These are phyloP conservation scores for Aurelia aurita DNA, from an alignment of 30 jellyfish, hydroid and myxozoan genomes.

Conservation along the genomic window DNA sequence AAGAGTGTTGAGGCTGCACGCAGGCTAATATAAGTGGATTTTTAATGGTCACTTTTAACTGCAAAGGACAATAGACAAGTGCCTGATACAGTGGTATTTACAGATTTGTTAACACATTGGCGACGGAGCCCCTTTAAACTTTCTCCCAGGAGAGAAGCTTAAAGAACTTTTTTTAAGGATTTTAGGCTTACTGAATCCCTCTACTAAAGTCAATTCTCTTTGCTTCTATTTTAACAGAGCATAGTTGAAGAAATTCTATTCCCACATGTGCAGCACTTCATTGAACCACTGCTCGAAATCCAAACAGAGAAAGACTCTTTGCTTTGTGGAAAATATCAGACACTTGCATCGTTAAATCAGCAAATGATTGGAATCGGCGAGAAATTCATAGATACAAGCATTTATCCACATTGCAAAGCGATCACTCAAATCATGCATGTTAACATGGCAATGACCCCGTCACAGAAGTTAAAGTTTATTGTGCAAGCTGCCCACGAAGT, in stretches of 20 bases:
- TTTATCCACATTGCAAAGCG: constrained; percentile 73
- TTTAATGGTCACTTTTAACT: too few species aligned
- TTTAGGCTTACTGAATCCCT: too few species aligned
- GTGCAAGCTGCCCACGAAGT: constrained; percentile 70
- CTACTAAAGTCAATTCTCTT: background rate
- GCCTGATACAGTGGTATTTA: too few species aligned
- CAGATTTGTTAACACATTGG: too few species aligned
- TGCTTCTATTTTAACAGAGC: constrained; percentile 16
- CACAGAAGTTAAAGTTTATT: constrained; percentile 61
- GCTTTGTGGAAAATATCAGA: constrained; percentile 35
- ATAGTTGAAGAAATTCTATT: constrained; percentile 63
- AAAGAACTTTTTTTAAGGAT: too few species aligned
- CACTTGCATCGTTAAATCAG: constrained; percentile 36
- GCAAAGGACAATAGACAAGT: too few species aligned
- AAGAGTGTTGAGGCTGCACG: too few species aligned
- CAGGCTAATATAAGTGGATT: too few species aligned
- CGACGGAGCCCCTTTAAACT: too few species aligned
- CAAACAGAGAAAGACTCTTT: constrained; percentile 29
- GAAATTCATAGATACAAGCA: constrained; percentile 28
- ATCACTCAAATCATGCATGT: constrained; percentile 34
- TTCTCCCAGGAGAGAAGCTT: too few species aligned
- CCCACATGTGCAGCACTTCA: constrained; percentile 61
- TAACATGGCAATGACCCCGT: constrained; percentile 51
- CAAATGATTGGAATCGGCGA: constrained; percentile 43
- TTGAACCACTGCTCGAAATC: constrained; percentile 1